Conservation (phyloP, 2,113 vertebrate species). For the Australoheros scitulus region DNA sequence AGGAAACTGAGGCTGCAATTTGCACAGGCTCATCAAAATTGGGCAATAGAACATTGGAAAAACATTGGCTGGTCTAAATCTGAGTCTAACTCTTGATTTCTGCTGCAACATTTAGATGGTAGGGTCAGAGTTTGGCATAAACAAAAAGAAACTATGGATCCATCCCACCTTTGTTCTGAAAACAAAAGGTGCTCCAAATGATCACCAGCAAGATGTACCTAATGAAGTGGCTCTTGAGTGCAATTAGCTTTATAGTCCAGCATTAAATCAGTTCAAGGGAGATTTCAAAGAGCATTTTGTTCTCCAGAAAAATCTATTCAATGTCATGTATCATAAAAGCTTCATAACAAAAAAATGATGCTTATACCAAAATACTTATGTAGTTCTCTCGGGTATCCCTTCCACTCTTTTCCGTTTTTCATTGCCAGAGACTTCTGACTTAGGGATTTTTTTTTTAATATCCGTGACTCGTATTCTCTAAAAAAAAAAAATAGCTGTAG, state of each 20-base stretch:
- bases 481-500: not conserved
- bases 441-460: not conserved
- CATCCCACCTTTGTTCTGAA: not conserved
- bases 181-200: not conserved
- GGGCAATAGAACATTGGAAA: not conserved
- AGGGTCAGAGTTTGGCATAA: not conserved
- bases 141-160: not conserved
- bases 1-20: not conserved
- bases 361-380: not conserved
- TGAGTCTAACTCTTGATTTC: no score
- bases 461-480: not conserved
- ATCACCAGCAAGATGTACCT: not conserved
- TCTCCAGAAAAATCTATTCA: not conserved
- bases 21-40: no score
- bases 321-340: not conserved
- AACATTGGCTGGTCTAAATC: no score
- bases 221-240: not conserved
- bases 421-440: not conserved
- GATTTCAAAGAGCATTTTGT: not conserved
- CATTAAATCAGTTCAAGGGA: not conserved
- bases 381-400: not conserved
- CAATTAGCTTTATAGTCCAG: not conserved
- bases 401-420: not conserved
- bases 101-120: not conserved
- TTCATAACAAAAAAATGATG: not conserved